These are phyloP conservation scores for Pipistrellus pygmaeus DNA, from an alignment of 2,797 vertebrate genomes.

Conservation along the genomic window DNA sequence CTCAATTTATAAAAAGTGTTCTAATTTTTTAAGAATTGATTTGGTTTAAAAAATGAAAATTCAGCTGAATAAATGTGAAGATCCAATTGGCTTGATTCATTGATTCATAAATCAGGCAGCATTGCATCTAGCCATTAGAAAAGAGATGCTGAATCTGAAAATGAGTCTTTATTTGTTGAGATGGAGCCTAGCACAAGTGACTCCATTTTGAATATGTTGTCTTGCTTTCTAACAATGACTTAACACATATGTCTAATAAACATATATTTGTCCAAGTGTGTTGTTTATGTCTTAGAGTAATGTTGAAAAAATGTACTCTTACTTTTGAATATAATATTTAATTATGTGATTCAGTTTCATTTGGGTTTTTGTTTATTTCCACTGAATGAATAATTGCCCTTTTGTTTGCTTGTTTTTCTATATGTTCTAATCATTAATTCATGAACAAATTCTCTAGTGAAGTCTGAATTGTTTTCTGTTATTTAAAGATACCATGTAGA, in stretches of 20 bases:
- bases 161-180: not conserved
- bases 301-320: not conserved
- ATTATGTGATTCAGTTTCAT: not conserved
- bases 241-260: not conserved
- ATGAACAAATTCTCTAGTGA: not conserved
- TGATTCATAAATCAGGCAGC: not conserved
- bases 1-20: not conserved
- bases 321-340: not conserved
- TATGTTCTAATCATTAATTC: not conserved
- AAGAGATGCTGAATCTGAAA: not conserved
- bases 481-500: not conserved
- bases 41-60: not conserved
- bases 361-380: not conserved
- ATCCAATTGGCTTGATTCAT: not conserved
- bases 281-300: not conserved
- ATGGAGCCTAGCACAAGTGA: not conserved
- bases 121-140: not conserved
- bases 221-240: not conserved
- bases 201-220: not conserved
- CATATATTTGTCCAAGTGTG: not conserved
- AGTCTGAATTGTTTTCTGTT: not conserved
- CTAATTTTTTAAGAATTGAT: not conserved
- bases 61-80: not conserved
- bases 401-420: not conserved
- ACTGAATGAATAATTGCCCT: not conserved